Base-by-base conservation (phyloP, 2,113 vertebrate species). In the Cololabis saira region DNA sequence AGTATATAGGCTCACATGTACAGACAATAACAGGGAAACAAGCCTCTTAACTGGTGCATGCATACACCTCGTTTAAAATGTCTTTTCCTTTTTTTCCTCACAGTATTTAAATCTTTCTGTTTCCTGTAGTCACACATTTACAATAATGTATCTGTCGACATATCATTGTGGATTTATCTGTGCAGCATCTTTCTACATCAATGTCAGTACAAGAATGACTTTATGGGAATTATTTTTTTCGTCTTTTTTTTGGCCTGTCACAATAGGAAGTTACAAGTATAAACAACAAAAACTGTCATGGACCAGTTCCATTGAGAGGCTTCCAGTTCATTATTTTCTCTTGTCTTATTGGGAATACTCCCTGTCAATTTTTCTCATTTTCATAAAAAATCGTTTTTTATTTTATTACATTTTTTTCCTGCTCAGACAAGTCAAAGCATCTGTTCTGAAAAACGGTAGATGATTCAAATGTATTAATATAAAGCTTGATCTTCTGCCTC, bases 1-100 rank as follows among this genome's bases (percentile, higher is more conserved):
- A 43, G 43, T 30, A 13, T 48, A 69, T 48, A 62, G 17, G 49
- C 57, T 55, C 67, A 66, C 42, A 57, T 70, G 47, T 52, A 62
- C 3, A 41, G 21, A 62, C 37, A 43, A 67, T 74, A 80, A 80
- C 41, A 65, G 53, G 62, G 70, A 68, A 19, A 9, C 40, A 51
- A 74, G 54, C 53, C 74, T 77, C 52, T 75, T 80, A 75, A 59
- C 45, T 65, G 6, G 6, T 4, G 10, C 33, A 3, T 7, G 33
- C 33, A 37, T 37, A 11, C 33, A 37, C 33, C 33, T 37, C 10
- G 10, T 17, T 10, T 62, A 27, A 22, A 54, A 77, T 22, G 40
- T 33, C 47, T 50, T 43, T 42, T 13, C 15, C 22, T 17, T 37
- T 16, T 40, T 21, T 49, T 19, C 42, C 48, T 67, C 19, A 19